phyloP scores from a whole-genome alignment of 2,113 vertebrate genomes.

The Brevimyrus niger region DNA sequence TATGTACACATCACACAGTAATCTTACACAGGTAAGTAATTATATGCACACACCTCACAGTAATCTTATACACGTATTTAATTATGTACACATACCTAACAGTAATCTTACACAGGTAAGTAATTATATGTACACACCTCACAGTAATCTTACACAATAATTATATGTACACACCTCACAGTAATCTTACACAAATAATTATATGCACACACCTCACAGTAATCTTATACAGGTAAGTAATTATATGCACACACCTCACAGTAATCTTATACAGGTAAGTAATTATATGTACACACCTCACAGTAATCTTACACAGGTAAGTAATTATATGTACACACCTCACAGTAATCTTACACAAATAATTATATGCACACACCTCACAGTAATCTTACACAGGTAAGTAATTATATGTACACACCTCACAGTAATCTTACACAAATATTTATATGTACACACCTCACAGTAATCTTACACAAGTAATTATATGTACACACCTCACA shows the following conservation, averaged over 20 bases:
- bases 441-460: too few species aligned
- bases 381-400: too few species aligned
- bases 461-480: too few species aligned
- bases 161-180: not conserved
- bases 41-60: not conserved
- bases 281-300: too few species aligned
- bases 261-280: slow-evolving; percentile 54
- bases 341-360: too few species aligned
- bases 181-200: slow-evolving; percentile 41
- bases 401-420: too few species aligned
- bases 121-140: not conserved
- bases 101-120: not conserved
- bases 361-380: too few species aligned
- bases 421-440: too few species aligned
- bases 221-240: not conserved
- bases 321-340: too few species aligned
- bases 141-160: not conserved
- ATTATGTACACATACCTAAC: not conserved
- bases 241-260: slow-evolving; percentile 39
- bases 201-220: too few species aligned
- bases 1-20: not conserved
- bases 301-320: too few species aligned
- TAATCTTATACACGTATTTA: not conserved
- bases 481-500: too few species aligned
- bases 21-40: not conserved